A percentile compares a stretch with the other conserved stretches of the same genome.
phyloP scores from a whole-genome alignment of 2,113 vertebrate species.

The Mus spicilegus region DNA sequence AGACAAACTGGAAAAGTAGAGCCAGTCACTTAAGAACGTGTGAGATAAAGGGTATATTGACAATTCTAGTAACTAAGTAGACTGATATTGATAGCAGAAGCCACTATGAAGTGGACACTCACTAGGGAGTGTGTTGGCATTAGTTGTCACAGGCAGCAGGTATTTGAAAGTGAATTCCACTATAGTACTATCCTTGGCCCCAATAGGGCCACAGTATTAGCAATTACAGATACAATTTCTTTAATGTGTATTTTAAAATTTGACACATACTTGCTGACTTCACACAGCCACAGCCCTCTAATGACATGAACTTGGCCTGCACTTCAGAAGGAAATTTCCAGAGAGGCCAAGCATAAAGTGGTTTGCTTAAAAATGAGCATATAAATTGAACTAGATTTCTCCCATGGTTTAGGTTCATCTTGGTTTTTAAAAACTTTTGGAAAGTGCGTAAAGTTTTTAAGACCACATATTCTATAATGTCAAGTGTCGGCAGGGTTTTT shows the following conservation, averaged over 20 bases:
- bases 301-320: constrained; percentile 26
- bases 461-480: background rate
- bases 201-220: background rate
- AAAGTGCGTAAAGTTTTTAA: constrained; percentile 42
- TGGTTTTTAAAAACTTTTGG: constrained; percentile 45
- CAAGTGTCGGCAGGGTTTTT: background rate
- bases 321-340: constrained; percentile 50
- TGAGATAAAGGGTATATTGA: constrained; percentile 62
- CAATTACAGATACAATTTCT: constrained; percentile 2
- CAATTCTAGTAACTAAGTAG: constrained; percentile 57
- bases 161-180: background rate
- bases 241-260: constrained; percentile 59
- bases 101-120: constrained; percentile 62
- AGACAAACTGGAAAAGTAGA: constrained; percentile 76
- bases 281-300: background rate
- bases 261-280: constrained; percentile 55
- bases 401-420: background rate
- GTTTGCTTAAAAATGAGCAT: constrained; percentile 48
- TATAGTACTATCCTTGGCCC: background rate
- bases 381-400: constrained; percentile 49
- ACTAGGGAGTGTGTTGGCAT: constrained; percentile 61
- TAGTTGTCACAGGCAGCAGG: background rate
- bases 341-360: constrained; percentile 32
- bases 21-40: constrained; percentile 63
- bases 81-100: constrained; percentile 71